Conservation (phyloP, 2,113 vertebrate genomes). For the Scatophagus argus region DNA sequence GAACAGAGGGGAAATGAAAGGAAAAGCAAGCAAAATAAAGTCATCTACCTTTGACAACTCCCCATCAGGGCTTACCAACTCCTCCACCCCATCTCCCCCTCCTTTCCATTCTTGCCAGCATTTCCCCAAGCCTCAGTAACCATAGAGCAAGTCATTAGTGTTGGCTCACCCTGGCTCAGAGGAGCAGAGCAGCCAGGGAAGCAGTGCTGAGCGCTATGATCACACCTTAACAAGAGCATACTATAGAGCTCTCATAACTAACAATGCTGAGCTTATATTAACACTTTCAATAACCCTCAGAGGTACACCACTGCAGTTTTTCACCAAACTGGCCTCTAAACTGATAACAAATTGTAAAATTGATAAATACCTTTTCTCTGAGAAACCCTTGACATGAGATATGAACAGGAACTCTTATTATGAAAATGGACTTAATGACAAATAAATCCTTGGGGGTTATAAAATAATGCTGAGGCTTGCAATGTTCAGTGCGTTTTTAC, state of each 20-base stretch:
- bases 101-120: constrained; percentile 24
- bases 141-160: constrained; percentile 75
- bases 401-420: too few relatives aligned
- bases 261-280: background rate
- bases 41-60: constrained; percentile 63
- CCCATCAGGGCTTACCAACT: constrained; percentile 33
- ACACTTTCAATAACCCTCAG: background rate
- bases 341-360: background rate
- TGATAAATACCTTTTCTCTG: background rate
- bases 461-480: too few relatives aligned
- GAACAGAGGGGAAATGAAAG: constrained; percentile 5
- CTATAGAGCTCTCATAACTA: constrained; percentile 21
- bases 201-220: constrained; percentile 25
- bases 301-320: background rate
- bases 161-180: constrained; percentile 33
- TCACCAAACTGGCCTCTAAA: background rate
- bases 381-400: background rate
- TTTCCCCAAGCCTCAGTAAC: constrained; percentile 71
- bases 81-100: constrained; percentile 13
- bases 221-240: constrained; percentile 44
- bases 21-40: constrained; percentile 46
- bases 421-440: too few relatives aligned
- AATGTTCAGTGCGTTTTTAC: too few relatives aligned
- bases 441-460: too few relatives aligned
- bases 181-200: constrained; percentile 39